Evolutionary conservation across 1,140 invertebrate species (phyloP).

Genomic region (Chionoecetes opilio): DNA sequence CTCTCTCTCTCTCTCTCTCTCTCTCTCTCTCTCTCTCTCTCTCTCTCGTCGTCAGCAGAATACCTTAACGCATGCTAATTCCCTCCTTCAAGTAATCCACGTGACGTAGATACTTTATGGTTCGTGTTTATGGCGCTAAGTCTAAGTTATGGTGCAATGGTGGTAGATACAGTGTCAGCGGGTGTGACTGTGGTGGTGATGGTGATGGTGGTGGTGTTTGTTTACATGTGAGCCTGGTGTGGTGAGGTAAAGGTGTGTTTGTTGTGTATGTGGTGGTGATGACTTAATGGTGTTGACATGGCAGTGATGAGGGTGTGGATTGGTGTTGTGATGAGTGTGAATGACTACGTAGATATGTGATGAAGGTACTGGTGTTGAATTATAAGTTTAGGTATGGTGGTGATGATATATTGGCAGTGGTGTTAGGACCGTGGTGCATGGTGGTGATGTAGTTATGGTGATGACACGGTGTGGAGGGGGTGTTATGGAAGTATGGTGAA

Average conservation of each 20-base stretch:
- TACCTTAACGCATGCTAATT: not conserved
- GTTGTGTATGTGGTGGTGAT: too few relatives aligned
- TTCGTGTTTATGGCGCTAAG: not conserved
- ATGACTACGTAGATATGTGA: not conserved
- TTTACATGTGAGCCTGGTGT: too few relatives aligned
- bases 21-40: slow-evolving; percentile 23
- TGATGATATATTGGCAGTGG: not conserved
- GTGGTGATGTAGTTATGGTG: not conserved
- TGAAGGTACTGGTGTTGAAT: not conserved
- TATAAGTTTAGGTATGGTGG: not conserved
- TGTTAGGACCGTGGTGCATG: too few relatives aligned
- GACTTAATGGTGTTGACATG: not conserved
- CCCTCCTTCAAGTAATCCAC: not conserved
- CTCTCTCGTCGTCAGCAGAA: slow-evolving; percentile 33
- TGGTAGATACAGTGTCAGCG: not conserved
- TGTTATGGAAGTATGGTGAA: not conserved
- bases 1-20: slow-evolving; percentile 35
- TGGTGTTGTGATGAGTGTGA: not conserved
- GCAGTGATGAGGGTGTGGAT: not conserved
- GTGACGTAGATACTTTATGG: not conserved
- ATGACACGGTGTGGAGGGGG: not conserved
- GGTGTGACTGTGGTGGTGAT: not conserved
- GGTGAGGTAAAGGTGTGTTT: too few relatives aligned
- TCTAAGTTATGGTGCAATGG: not conserved
- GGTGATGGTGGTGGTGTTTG: not conserved